Percentiles rank a stretch among this genome's conserved stretches.
Evolutionary conservation across 1,140 invertebrate species (phyloP).

Genomic region (Manduca sexta): DNA sequence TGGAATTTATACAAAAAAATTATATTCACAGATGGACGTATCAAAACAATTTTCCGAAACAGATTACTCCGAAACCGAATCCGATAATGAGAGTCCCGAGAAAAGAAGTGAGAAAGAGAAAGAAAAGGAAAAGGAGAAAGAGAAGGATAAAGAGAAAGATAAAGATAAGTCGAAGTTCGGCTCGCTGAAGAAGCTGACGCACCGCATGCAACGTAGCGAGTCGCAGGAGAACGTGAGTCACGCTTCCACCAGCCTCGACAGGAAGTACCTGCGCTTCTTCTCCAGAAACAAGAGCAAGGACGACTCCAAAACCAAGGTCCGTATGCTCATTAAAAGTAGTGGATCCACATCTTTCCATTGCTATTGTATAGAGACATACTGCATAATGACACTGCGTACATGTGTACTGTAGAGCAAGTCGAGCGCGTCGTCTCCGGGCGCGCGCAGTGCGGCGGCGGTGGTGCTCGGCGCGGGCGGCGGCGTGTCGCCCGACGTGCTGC

Average conservation of each 20-base stretch:
- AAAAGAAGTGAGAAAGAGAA: slow-evolving; percentile 20
- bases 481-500: too few relatives aligned
- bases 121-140: slow-evolving; percentile 33
- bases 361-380: too few relatives aligned
- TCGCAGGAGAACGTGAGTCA: slow-evolving; percentile 71
- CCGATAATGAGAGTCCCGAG: slow-evolving; percentile 37
- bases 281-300: slow-evolving; percentile 50
- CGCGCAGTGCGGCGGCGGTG: slow-evolving; percentile 33
- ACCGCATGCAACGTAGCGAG: slow-evolving; percentile 44
- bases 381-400: neutral
- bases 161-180: slow-evolving; percentile 64
- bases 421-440: slow-evolving; percentile 32
- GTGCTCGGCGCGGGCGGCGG: neutral
- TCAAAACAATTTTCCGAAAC: slow-evolving; percentile 84
- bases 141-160: slow-evolving; percentile 45
- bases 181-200: slow-evolving; percentile 50
- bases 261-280: slow-evolving; percentile 79
- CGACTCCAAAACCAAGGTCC: slow-evolving; percentile 45
- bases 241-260: slow-evolving; percentile 79
- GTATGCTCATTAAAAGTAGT: too few relatives aligned
- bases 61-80: slow-evolving; percentile 82
- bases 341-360: too few relatives aligned
- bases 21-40: slow-evolving; percentile 37
- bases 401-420: slow-evolving; percentile 22
- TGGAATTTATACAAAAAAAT: too few relatives aligned